phyloP scores from a whole-genome alignment of 2,888 invertebrate genomes.

The Hymenopus coronatus region DNA sequence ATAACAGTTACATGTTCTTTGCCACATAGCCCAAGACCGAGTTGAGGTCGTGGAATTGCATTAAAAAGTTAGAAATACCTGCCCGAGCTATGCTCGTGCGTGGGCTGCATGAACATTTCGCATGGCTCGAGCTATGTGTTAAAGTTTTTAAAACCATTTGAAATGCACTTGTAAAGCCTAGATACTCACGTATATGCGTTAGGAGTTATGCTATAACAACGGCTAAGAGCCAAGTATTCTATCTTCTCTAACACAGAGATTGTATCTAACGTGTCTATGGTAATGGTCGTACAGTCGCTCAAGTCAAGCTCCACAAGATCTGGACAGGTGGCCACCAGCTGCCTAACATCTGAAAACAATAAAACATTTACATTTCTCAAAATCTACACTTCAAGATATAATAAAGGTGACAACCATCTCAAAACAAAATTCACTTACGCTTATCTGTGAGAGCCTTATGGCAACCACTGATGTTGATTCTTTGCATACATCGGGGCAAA shows the following conservation, averaged over 20 bases:
- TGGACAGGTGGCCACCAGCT: slow-evolving; percentile 64
- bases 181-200: slow-evolving; percentile 66
- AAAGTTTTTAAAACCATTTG: no score
- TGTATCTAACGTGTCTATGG: slow-evolving; percentile 57
- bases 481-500: slow-evolving; percentile 62
- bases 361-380: neutral
- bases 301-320: slow-evolving; percentile 79
- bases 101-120: no score
- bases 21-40: no score
- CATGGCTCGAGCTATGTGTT: no score
- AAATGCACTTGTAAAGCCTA: no score
- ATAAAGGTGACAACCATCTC: slow-evolving; percentile 18
- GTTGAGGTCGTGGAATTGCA: no score
- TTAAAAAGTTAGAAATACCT: no score
- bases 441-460: slow-evolving; percentile 70
- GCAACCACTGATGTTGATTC: slow-evolving; percentile 82
- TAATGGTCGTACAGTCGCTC: slow-evolving; percentile 78
- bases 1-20: no score
- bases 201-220: slow-evolving; percentile 76
- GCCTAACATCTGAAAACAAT: slow-evolving; percentile 62
- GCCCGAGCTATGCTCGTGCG: no score
- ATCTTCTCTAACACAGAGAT: slow-evolving; percentile 54
- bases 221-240: slow-evolving; percentile 74
- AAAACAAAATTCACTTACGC: slow-evolving; percentile 54
- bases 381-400: neutral